Evolutionary conservation across 2,888 invertebrate species (phyloP), one percentile per base, ranked within the genome.

Genomic region (Heliconius erato): DNA sequence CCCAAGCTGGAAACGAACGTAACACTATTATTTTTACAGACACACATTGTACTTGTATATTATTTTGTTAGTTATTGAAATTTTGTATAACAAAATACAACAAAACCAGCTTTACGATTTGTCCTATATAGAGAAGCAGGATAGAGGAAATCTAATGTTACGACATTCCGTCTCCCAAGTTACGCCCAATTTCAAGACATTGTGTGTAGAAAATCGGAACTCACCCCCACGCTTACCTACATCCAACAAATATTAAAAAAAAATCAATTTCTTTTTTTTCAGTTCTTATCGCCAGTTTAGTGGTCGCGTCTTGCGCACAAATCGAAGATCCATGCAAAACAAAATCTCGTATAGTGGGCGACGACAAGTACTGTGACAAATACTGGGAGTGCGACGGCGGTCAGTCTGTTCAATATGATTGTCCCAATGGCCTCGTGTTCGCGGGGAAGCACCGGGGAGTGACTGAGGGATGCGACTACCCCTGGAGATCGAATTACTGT

Each of bases 321-420:
- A 86, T 94, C 0, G 98, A 98, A 86, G 98, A 98, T 92, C 98
- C 98, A 0, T 98, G 98, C 95, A 98, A 98, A 94, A 96, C 96
- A 44, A 98, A 98, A 93, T 94, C 97, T 12, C 96, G 98, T 79
- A 97, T 98, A 0, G 97, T 98, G 0, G 97, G 97, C 0, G 98
- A 98, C 88, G 97, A 97, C 87, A 97, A 97, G 76, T 98, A 98
- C 93, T 98, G 98, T 90, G 96, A 96, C 90, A 96, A 97, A 82
- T 98, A 98, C 90, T 98, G 98, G 98, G 98, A 98, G 92, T 98
- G 98, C 89, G 98, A 98, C 84, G 97, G 97, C 87, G 98, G 98
- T 0, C 98, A 98, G 90, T 97, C 98, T 0, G 97, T 98, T 85
- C 96, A 98, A 83, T 98, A 98, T 92, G 98, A 98, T 94, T 99